phyloP scores from a whole-genome alignment of 37 sponge, comb jelly and placozoan species.

The Halichondria panicea region DNA sequence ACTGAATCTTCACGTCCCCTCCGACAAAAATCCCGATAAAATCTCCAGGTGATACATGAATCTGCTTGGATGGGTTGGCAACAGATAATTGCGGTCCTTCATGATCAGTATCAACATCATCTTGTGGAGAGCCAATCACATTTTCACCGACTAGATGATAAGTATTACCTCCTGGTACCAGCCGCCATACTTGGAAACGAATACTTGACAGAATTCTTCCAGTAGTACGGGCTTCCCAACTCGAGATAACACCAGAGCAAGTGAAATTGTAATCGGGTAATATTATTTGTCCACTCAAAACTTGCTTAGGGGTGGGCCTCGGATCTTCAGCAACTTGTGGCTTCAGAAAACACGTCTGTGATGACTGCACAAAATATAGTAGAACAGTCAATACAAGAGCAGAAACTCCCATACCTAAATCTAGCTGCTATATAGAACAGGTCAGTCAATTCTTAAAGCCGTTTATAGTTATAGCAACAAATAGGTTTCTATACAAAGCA shows the following conservation, averaged over 20 bases:
- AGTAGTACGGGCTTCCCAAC: constrained; percentile 3
- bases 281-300: neutral
- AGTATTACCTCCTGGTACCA: neutral
- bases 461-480: too few relatives aligned
- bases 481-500: too few relatives aligned
- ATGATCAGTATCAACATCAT: neutral
- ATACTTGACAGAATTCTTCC: neutral
- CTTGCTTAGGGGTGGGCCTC: too few relatives aligned
- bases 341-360: too few relatives aligned
- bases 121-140: neutral
- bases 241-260: neutral
- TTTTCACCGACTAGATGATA: constrained; percentile 10
- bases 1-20: neutral
- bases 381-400: too few relatives aligned
- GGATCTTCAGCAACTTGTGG: too few relatives aligned
- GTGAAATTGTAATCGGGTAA: constrained; percentile 2
- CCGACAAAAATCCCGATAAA: neutral
- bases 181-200: constrained; percentile 22
- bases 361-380: too few relatives aligned
- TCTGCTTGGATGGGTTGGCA: neutral
- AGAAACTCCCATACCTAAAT: too few relatives aligned
- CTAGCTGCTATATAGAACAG: too few relatives aligned
- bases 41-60: neutral
- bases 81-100: neutral
- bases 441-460: too few relatives aligned